Evolutionary conservation across 2,113 vertebrate species (phyloP).

Genomic region (Seriola dumerili): DNA sequence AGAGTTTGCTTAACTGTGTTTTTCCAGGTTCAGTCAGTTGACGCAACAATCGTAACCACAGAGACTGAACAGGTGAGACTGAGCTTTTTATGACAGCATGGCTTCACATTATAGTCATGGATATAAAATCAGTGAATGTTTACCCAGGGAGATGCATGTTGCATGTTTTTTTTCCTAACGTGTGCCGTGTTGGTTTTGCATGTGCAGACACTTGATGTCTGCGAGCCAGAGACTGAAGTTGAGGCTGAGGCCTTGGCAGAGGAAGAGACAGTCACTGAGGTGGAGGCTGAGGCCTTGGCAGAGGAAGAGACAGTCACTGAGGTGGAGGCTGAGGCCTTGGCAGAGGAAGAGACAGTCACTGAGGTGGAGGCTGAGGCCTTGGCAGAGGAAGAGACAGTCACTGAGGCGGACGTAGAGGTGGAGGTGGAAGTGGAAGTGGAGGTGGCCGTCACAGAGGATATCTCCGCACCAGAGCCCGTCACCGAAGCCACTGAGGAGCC

Average conservation of each 20-base stretch:
- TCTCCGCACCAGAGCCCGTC: background rate
- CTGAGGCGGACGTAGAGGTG: background rate
- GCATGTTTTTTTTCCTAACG: slow-evolving; percentile 25
- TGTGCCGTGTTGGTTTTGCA: slow-evolving; percentile 46
- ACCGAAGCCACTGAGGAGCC: slow-evolving; percentile 14
- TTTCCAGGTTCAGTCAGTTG: slow-evolving; percentile 38
- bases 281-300: background rate
- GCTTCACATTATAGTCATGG: background rate
- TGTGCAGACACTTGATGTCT: slow-evolving; percentile 57
- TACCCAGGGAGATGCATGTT: slow-evolving; percentile 19
- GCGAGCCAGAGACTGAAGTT: slow-evolving; percentile 28
- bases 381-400: background rate
- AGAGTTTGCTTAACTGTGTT: background rate
- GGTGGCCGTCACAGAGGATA: slow-evolving; percentile 16
- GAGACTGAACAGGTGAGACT: slow-evolving; percentile 53
- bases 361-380: slow-evolving; percentile 18
- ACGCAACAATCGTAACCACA: slow-evolving; percentile 1
- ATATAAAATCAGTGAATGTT: background rate
- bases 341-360: slow-evolving; percentile 19
- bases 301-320: background rate
- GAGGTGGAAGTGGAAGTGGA: slow-evolving; percentile 1
- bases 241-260: slow-evolving; percentile 1
- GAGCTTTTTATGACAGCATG: background rate
- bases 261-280: background rate
- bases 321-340: background rate